phyloP scores from a whole-genome alignment of 2,888 invertebrate species.

The Mimachlamys varia region DNA sequence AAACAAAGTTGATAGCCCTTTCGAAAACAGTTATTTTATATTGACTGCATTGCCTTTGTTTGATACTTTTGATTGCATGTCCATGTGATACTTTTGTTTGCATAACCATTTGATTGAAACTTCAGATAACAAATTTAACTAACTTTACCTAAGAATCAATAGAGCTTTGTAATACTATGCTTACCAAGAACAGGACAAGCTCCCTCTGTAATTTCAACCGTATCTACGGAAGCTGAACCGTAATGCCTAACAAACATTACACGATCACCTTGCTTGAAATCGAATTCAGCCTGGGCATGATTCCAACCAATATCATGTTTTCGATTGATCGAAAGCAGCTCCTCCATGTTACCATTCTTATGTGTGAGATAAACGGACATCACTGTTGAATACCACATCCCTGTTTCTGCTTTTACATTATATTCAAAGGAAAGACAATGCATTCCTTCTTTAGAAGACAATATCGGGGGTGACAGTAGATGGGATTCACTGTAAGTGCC shows the following conservation, averaged over 20 bases:
- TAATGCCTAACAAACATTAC: neutral
- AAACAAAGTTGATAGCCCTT: too few species aligned
- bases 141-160: too few species aligned
- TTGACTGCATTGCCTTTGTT: too few species aligned
- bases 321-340: neutral
- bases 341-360: neutral
- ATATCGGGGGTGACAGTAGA: neutral
- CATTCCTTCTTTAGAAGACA: neutral
- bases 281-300: neutral
- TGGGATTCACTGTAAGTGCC: neutral
- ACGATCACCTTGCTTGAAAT: neutral
- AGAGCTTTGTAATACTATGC: too few species aligned
- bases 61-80: too few species aligned
- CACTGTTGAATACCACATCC: neutral
- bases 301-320: neutral
- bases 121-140: too few species aligned
- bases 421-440: neutral
- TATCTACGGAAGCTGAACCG: neutral
- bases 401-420: neutral
- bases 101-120: too few species aligned
- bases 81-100: too few species aligned
- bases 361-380: neutral
- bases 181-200: neutral
- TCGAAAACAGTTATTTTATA: too few species aligned
- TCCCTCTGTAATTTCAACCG: neutral